Evolutionary conservation across 2,888 invertebrate genomes (phyloP).

Genomic region (Drosophila cracens): DNA sequence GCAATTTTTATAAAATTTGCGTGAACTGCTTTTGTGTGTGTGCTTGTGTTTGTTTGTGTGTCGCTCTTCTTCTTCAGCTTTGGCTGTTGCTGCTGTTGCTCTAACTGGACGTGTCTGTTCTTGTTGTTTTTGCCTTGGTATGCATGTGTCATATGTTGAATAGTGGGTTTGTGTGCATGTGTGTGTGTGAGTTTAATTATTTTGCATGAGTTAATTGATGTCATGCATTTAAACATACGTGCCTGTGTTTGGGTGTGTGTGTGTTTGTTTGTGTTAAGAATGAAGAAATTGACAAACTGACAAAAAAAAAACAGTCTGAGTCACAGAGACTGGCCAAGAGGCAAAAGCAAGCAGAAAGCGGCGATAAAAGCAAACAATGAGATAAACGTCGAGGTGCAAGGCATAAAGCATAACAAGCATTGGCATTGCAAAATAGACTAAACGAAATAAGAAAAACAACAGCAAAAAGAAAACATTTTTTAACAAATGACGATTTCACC

Average conservation of each 20-base stretch:
- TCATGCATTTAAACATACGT: slow-evolving; percentile 33
- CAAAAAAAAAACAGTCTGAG: slow-evolving; percentile 51
- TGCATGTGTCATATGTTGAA: slow-evolving; percentile 39
- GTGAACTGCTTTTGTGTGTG: background rate
- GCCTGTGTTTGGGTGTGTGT: slow-evolving; percentile 20
- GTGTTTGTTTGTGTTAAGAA: slow-evolving; percentile 19
- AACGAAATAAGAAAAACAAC: slow-evolving; percentile 10
- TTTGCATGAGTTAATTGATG: slow-evolving; percentile 70
- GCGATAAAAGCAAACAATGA: slow-evolving; percentile 73
- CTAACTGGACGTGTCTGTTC: background rate
- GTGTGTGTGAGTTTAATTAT: slow-evolving; percentile 54
- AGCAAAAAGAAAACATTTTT: slow-evolving; percentile 34
- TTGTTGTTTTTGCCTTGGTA: slow-evolving; percentile 35
- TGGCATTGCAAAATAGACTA: slow-evolving; percentile 40
- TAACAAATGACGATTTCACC: slow-evolving; percentile 69
- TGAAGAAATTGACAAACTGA: slow-evolving; percentile 28
- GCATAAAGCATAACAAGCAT: slow-evolving; percentile 53
- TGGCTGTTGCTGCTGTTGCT: slow-evolving; percentile 37
- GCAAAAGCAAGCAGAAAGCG: slow-evolving; percentile 52
- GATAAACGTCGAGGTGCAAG: slow-evolving; percentile 60
- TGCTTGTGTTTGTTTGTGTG: slow-evolving; percentile 12
- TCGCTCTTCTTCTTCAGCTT: slow-evolving; percentile 38
- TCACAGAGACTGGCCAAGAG: slow-evolving; percentile 48
- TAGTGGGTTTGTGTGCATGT: slow-evolving; percentile 30
- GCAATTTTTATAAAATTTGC: slow-evolving; percentile 36